Base-by-base conservation (phyloP, 2,797 vertebrate genomes). In the Sphenodon punctatus region DNA sequence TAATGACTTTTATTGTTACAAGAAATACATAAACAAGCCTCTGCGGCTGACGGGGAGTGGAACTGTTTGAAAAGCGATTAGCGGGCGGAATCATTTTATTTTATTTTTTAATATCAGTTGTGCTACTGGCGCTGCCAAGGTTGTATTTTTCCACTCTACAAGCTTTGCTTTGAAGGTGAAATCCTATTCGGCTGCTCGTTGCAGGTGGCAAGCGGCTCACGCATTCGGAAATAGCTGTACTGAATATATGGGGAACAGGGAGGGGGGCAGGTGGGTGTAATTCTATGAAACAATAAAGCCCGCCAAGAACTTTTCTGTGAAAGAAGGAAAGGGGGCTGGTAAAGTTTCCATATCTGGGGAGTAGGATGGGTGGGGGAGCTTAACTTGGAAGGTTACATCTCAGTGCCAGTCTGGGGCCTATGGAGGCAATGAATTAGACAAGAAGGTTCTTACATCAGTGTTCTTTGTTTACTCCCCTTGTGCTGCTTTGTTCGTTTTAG, bases 91-190 rank as follows among this genome's bases (percentile, higher is more conserved):
- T 77, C 65, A 93, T 90, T 75, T 84, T 70, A n/a, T n/a, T 56
- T 48, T 36, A 72, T 12, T 51, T 43, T 61, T 43, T 32, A 46
- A 80, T 69, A 75, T 85, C 80, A 80, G 85, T 72, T 9, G 65
- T 64, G 61, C 0, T 20, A 76, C 79, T 38, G 64, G 42, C 76
- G 84, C 87, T 87, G 93, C 89, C 75, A 93, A 88, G 89, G 82
- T 92, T 93, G 94, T 95, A 94, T 92, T 96, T 96, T 96, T 96
- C 95, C 96, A 95, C 88, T 94, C 86, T 70, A 38, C 75, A 15
- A 89, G 83, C 77, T 80, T 88, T 67, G 81, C 82, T 88, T 67
- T 92, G 88, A 93, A 93, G 94, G 92, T 91, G 88, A 83, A 93
- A 93, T 88, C 86, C 89, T 89, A 76, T 88, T 86, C 82, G 85